A percentile compares a stretch with the other conserved stretches of the same genome.
Conservation (phyloP, 2,888 invertebrate genomes). For the Andrena trimmerana region DNA sequence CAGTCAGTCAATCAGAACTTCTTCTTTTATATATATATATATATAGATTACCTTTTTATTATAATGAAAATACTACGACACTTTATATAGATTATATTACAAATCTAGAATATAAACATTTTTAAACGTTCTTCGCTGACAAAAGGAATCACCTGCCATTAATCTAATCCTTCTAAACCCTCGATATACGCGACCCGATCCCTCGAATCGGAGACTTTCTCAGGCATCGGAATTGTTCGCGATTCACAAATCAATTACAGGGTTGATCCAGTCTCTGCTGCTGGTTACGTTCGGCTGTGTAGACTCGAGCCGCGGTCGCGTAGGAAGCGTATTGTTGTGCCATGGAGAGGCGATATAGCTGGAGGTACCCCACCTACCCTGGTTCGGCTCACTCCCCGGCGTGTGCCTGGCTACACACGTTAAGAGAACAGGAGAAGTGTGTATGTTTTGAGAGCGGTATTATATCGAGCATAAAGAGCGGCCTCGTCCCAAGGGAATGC, state of each 20-base stretch:
- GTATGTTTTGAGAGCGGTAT: conserved; percentile 85
- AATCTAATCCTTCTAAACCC: not conserved
- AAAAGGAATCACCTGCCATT: not conserved
- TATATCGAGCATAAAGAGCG: conserved; percentile 85
- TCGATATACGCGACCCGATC: not conserved
- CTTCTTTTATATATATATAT: no score
- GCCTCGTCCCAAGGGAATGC: conserved; percentile 83
- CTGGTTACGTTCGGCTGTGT: conserved; percentile 40
- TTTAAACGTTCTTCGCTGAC: no score
- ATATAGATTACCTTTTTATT: no score
- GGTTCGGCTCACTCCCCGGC: conserved; percentile 47
- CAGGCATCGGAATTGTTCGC: conserved; percentile 26
- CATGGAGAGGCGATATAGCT: conserved; percentile 50
- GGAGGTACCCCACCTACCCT: conserved; percentile 40
- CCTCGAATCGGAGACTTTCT: not conserved
- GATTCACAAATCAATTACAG: conserved; percentile 59
- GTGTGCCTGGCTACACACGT: conserved; percentile 64
- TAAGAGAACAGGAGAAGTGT: conserved; percentile 80
- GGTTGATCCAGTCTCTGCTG: conserved; percentile 40
- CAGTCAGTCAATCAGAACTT: no score
- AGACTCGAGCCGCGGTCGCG: conserved; percentile 40
- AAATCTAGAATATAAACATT: no score
- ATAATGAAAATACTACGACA: no score
- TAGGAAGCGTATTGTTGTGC: conserved; percentile 59
- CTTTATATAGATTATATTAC: no score